Base-by-base conservation (phyloP, 2,888 invertebrate species). In the Gerris lacustris region DNA sequence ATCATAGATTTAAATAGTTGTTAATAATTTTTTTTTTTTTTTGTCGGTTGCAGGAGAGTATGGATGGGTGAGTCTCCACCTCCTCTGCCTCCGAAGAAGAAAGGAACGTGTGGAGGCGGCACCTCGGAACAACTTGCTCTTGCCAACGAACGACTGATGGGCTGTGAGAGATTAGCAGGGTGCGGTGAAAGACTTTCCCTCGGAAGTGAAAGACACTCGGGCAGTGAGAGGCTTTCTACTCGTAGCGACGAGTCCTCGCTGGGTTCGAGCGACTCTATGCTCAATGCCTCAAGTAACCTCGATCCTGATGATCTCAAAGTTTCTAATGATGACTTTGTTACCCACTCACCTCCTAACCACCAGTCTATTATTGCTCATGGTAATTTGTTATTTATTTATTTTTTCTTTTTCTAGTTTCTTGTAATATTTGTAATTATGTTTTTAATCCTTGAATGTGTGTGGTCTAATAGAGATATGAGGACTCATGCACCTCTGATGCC, bases 221-320 rank as follows among this genome's bases (percentile, higher is more conserved):
- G 76, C 6, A 73, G 77, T 73, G 78, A 78, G 67, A 72, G 75
- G 45, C 72, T 78, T 9, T 78, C 78, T 0, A 83, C 91, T 73
- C 86, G 91, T 76, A 92, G 92, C 64, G 88, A 88, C 80, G 87
- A 87, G 73, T 86, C 86, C 73, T 82, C 87, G 74, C 81, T 86
- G 70, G 92, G 92, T 69, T 94, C 94, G 76, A 82, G 92, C 77
- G 93, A 94, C 80, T 94, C 94, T 0, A 90, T 92, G 80, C 82
- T 93, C 76, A 94, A 94, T 81, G 90, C 89, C 77, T 93, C 93
- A n/a, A 86, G 90, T 72, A 89, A 91, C 76, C 92, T 91, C 77
- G 88, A 78, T 62, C n/a, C 64, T 4, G 64, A 64, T 31, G 64
- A 64, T 9, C 55, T 55, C 15, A 55, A 55, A 55, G 15, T 15